These are phyloP conservation scores for Hemistola chrysoprasaria DNA, from an alignment of 2,888 invertebrate species.

Conservation along the genomic window DNA sequence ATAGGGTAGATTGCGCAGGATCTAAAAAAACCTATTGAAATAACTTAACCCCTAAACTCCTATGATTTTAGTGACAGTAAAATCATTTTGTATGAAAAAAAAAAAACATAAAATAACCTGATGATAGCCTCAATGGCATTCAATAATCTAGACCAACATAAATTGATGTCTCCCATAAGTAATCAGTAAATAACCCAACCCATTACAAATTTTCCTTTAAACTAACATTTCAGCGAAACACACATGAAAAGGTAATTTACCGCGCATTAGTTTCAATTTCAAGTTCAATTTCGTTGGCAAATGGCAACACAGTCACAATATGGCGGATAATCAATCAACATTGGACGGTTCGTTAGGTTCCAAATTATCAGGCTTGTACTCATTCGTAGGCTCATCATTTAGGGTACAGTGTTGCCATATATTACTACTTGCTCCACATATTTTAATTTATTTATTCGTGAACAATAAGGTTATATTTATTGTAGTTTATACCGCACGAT, in stretches of 20 bases:
- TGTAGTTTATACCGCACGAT: too few species aligned
- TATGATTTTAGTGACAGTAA: too few species aligned
- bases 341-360: conserved; percentile 35
- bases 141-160: too few species aligned
- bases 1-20: too few species aligned
- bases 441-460: too few species aligned
- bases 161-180: neutral
- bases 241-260: conserved; percentile 23
- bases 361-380: conserved; percentile 34
- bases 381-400: conserved; percentile 11
- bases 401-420: neutral
- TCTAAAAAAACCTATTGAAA: too few species aligned
- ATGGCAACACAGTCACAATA: conserved; percentile 28
- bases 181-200: neutral
- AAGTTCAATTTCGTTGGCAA: conserved; percentile 20
- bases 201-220: conserved; percentile 2
- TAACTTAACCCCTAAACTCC: too few species aligned
- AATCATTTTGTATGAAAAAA: too few species aligned
- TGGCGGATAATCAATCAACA: conserved; percentile 40
- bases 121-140: too few species aligned
- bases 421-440: too few species aligned
- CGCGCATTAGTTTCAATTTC: conserved; percentile 21
- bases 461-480: too few species aligned
- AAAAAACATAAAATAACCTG: too few species aligned
- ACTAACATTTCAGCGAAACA: conserved; percentile 5